These are phyloP conservation scores for Myiagra hebetior DNA, from an alignment of 2,113 vertebrate species.

Conservation along the genomic window DNA sequence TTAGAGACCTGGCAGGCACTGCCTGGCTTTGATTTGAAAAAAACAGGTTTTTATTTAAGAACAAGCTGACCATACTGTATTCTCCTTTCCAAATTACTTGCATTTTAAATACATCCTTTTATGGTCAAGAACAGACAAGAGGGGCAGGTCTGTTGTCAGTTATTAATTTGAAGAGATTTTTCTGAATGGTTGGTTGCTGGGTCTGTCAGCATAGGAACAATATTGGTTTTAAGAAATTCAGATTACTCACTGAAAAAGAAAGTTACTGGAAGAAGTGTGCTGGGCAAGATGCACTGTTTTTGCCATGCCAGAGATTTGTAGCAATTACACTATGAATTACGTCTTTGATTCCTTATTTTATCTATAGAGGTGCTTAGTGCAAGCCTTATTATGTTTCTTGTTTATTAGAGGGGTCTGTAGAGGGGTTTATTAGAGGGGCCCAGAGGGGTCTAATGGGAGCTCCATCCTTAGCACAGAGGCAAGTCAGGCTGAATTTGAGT, in stretches of 20 bases:
- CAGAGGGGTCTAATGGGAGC: not conserved
- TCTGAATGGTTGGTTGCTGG: not conserved
- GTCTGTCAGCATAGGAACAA: not conserved
- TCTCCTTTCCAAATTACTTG: not conserved
- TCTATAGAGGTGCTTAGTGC: not conserved
- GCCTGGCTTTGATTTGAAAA: not conserved
- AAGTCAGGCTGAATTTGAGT: not conserved
- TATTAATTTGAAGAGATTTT: not conserved
- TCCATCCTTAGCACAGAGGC: not conserved
- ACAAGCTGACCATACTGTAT: not conserved
- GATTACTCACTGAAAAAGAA: not conserved
- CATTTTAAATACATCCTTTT: not conserved
- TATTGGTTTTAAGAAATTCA: not conserved
- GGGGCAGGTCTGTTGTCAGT: not conserved
- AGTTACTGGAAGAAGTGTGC: not conserved
- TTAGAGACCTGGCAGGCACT: not conserved
- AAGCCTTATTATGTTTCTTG: not conserved
- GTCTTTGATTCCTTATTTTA: constrained; percentile 16
- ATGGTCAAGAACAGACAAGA: not conserved
- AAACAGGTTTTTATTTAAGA: not conserved
- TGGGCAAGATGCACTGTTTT: not conserved
- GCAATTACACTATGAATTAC: not conserved
- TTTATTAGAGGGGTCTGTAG: not conserved
- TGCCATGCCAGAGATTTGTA: not conserved
- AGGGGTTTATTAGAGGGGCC: too few species aligned